phyloP scores from a whole-genome alignment of 2,888 invertebrate species.

The Synanthedon myopaeformis region DNA sequence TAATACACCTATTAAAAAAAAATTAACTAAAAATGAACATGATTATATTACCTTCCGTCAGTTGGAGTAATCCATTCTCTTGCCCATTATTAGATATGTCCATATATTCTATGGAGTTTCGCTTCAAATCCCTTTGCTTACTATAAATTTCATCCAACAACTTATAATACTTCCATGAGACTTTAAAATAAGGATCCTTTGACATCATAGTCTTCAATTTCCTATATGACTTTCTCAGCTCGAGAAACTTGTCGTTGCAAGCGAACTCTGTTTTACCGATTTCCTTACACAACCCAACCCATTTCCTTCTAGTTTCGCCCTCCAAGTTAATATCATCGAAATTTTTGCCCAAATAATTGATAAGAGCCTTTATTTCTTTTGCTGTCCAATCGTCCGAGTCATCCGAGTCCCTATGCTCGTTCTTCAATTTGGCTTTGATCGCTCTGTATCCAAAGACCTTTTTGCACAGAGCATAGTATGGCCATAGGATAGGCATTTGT shows the following conservation, averaged over 20 bases:
- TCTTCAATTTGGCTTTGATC: constrained; percentile 43
- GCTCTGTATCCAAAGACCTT: constrained; percentile 57
- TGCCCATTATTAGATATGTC: too few species aligned
- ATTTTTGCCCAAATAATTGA: constrained; percentile 35
- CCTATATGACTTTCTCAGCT: constrained; percentile 48
- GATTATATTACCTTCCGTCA: too few species aligned
- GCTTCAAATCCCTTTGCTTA: background rate
- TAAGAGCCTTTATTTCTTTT: constrained; percentile 42
- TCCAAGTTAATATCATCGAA: constrained; percentile 28
- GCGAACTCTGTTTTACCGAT: constrained; percentile 27
- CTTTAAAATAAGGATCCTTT: constrained; percentile 42
- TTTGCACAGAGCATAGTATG: constrained; percentile 50
- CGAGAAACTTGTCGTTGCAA: constrained; percentile 47
- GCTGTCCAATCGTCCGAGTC: constrained; percentile 46
- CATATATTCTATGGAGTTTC: too few species aligned
- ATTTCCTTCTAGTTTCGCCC: constrained; percentile 24
- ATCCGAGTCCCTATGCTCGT: constrained; percentile 27
- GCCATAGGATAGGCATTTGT: constrained; percentile 53
- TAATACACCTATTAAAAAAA: too few species aligned
- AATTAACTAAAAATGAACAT: too few species aligned
- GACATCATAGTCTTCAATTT: constrained; percentile 48
- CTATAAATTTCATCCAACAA: constrained; percentile 40
- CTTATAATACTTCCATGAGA: constrained; percentile 53
- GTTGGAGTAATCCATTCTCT: too few species aligned
- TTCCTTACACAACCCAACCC: constrained; percentile 27